Evolutionary conservation across 2,113 vertebrate genomes (phyloP), one percentile per base, ranked within the genome.

Genomic region (Vombatus ursinus): DNA sequence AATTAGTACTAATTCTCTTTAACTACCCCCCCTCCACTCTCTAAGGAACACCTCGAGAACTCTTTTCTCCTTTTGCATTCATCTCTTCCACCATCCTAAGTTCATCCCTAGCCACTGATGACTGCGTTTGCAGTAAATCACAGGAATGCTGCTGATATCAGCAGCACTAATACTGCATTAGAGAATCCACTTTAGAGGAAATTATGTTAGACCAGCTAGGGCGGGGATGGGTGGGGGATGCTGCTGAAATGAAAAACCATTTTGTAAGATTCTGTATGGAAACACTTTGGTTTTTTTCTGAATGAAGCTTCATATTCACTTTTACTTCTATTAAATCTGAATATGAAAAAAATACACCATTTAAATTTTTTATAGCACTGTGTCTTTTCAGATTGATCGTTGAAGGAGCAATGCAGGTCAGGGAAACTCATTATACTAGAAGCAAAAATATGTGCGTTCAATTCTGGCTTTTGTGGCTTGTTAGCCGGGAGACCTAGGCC

Each of bases 81-180:
- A 31, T 98, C 48, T 52, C 51, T 92, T 47, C 92, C 93, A 95
- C 96, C 0, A 1, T 3, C 48, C 31, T 31, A 0, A 2, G 8
- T 91, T 95, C 90, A 50, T 90, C 93, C 95, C 90, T 96, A 90
- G 91, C 68, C 93, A 44, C 95, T 48, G 93, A 26, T 7, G 94
- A 53, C 97, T 94, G 96, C 96, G 25, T 97, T 98, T 97, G 98
- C 97, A 97, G 98, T 51, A 94, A 96, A 90, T 52, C 77, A 93
- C 89, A 12, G 94, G 95, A 97, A 97, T 95, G 93, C 94, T 98
- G 98, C 98, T 98, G 98, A 98, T 96, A 96, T 98, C 97, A 98
- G 98, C 98, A 98, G 91, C 0, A 0, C 84, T 90, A 89, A 94
- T 92, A 57, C 96, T 93, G 97, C 98, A 95, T 98, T 97, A 94